Conservation (phyloP, 2,888 invertebrate genomes). For the Mesorhabditis spiculigera region DNA sequence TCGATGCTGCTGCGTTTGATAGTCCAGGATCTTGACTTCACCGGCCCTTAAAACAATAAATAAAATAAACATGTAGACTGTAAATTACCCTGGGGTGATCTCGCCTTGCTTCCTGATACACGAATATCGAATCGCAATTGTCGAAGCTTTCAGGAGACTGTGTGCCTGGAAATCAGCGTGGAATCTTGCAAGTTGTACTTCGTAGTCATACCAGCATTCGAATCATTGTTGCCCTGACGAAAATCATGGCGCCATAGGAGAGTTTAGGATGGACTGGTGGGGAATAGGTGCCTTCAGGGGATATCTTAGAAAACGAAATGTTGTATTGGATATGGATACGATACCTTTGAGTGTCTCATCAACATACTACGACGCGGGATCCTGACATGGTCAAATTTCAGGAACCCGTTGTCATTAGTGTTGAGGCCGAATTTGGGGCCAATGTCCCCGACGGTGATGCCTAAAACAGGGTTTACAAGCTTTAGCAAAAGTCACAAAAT, state of each 20-base stretch:
- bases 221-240: slow-evolving; percentile 74
- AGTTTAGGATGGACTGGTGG: slow-evolving; percentile 79
- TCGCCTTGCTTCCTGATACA: slow-evolving; percentile 84
- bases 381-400: slow-evolving; percentile 79
- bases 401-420: slow-evolving; percentile 84
- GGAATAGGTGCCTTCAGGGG: slow-evolving; percentile 76
- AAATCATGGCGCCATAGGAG: slow-evolving; percentile 88
- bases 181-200: too few species aligned
- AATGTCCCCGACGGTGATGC: slow-evolving; percentile 86
- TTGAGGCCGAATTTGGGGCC: slow-evolving; percentile 77
- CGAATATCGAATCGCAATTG: slow-evolving; percentile 85
- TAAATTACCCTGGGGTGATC: slow-evolving; percentile 71
- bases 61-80: not conserved
- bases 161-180: slow-evolving; percentile 8
- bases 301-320: slow-evolving; percentile 12
- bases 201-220: slow-evolving; percentile 10
- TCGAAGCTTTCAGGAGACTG: slow-evolving; percentile 67
- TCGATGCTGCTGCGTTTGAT: slow-evolving; percentile 87
- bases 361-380: slow-evolving; percentile 86
- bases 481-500: not conserved
- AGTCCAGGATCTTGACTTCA: slow-evolving; percentile 86
- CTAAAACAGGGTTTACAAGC: slow-evolving; percentile 54
- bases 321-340: not conserved
- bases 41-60: slow-evolving; percentile 67
- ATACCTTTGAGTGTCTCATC: slow-evolving; percentile 86